phyloP scores from a whole-genome alignment of 1,140 invertebrate genomes.

The Lucilia sericata region DNA sequence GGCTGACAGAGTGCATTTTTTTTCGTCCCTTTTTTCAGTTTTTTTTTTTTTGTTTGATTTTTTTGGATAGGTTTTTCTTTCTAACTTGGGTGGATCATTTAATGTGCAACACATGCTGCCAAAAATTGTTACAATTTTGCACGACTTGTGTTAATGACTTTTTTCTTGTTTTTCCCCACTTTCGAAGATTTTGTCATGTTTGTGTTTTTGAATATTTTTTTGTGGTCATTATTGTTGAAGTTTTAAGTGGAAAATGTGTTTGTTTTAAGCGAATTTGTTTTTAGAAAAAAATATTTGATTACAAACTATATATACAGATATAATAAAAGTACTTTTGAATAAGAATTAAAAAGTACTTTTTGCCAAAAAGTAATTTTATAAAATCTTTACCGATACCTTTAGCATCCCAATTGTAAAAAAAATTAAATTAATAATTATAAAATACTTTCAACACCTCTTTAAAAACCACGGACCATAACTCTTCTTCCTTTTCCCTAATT shows the following conservation, averaged over 20 bases:
- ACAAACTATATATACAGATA: too few relatives aligned
- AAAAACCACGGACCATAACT: too few relatives aligned
- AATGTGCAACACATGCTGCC: constrained; percentile 21
- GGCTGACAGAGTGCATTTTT: background rate
- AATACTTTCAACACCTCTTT: too few relatives aligned
- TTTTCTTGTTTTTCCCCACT: background rate
- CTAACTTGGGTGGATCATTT: background rate
- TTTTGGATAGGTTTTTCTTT: background rate
- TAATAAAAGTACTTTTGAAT: too few relatives aligned
- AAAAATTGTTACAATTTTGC: constrained; percentile 25
- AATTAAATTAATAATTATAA: too few relatives aligned
- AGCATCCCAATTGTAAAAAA: too few relatives aligned
- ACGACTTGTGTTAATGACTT: constrained; percentile 29
- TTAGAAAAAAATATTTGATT: too few relatives aligned
- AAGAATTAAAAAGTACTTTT: too few relatives aligned
- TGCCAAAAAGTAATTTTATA: too few relatives aligned
- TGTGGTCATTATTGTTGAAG: background rate
- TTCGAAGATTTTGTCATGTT: background rate
- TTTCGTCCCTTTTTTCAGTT: background rate
- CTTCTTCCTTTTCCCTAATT: too few relatives aligned
- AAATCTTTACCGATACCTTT: too few relatives aligned
- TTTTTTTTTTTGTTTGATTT: background rate
- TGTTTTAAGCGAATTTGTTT: too few relatives aligned
- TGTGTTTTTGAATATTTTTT: background rate
- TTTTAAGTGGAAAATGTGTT: background rate